Base-by-base conservation (phyloP, 2,888 invertebrate species). In the Caenorhabditis sp. region DNA sequence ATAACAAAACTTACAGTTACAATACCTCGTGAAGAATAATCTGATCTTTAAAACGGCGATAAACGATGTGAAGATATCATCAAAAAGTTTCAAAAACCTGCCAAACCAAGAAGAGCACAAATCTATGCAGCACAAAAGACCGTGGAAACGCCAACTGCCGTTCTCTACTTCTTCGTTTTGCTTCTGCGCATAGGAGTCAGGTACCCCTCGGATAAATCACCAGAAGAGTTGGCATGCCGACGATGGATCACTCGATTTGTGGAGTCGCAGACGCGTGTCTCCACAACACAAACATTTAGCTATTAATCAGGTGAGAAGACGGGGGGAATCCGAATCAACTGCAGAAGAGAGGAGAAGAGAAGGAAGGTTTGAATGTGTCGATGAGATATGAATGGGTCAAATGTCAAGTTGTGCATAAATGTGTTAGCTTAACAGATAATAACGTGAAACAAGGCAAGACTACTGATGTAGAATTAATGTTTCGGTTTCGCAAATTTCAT, bases 201-300 rank as follows among this genome's bases (percentile, higher is more conserved):
- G 59, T 68, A 19, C 19, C 6, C 6, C 4, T 70, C 63, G 79
- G 70, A 79, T 79, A 79, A 79, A 79, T 79, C 79, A 79, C 70
- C 56, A 61, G 47, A 26, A 76, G 61, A 56, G 41, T 22, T 54
- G 74, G 63, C 74, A 59, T 68, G 63, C 19, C 64, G 63, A 41
- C 31, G 63, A 64, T 54, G 56, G 70, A 70, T 38, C 10, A 44
- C 44, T 41, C 7, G 56, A 54, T 26, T 38, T 2, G n/a, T n/a
- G 22, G 79, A 70, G 56, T 56, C 56, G 70, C 68, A 76, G 75
- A 59, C 28, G 14, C 56, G 47, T n/a, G n/a, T 70, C 64, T 31
- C 7, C 79, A 79, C 68, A 69, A 79, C 79, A 77, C n/a, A 38
- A 79, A 79, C 79, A 79, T 79, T 79, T 70, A 70, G 79, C 63